phyloP scores from a whole-genome alignment of 35 echinoderm and acorn worm species.

The Ptychodera flava region DNA sequence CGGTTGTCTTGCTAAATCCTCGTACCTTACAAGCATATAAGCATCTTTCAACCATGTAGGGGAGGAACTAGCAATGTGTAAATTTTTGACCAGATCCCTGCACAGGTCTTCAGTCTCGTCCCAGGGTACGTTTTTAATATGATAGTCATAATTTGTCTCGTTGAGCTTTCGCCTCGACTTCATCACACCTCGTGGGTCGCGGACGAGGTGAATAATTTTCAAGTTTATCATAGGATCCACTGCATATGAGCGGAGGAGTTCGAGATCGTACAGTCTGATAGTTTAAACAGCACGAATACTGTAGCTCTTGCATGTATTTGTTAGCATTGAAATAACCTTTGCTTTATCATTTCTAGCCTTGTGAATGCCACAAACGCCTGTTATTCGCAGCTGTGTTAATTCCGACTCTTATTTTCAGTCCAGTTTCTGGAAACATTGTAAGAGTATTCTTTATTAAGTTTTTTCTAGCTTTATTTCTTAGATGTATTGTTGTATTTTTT shows the following conservation, averaged over 20 bases:
- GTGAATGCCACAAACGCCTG: background rate
- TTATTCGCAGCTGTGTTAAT: too few species aligned
- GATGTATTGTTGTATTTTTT: too few species aligned
- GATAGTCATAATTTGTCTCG: slow-evolving; percentile 19
- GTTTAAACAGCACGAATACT: slow-evolving; percentile 40
- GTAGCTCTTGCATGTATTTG: slow-evolving; percentile 14
- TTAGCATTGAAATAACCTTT: background rate
- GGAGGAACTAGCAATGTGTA: slow-evolving; percentile 29
- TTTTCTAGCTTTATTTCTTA: too few species aligned
- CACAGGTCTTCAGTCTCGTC: slow-evolving; percentile 58
- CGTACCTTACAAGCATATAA: slow-evolving; percentile 79
- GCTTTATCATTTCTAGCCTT: background rate
- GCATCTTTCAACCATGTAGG: slow-evolving; percentile 61
- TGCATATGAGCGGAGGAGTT: slow-evolving; percentile 48
- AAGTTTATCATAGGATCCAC: slow-evolving; percentile 44
- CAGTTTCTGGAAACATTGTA: too few species aligned
- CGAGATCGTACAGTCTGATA: slow-evolving; percentile 54
- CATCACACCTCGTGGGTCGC: slow-evolving; percentile 80
- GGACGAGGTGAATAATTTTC: slow-evolving; percentile 90
- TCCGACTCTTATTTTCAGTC: too few species aligned
- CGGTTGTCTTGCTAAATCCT: slow-evolving; percentile 72
- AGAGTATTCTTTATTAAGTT: too few species aligned
- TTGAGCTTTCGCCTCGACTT: slow-evolving; percentile 45
- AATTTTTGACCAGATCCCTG: slow-evolving; percentile 57
- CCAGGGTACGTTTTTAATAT: background rate